phyloP scores from a whole-genome alignment of 2,113 vertebrate genomes.

The Odocoileus hemionus region DNA sequence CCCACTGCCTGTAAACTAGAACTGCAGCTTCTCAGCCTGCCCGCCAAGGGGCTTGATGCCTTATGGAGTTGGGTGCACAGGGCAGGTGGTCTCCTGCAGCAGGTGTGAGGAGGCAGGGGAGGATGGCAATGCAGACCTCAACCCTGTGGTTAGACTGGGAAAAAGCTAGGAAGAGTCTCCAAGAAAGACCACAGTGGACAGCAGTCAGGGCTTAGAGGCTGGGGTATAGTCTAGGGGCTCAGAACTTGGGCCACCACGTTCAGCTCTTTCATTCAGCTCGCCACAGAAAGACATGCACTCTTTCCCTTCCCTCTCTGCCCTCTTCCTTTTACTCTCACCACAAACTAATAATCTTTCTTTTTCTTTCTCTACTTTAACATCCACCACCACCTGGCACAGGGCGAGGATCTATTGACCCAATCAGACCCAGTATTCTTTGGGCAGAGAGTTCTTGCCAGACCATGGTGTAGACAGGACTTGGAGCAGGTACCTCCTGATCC shows the following conservation, averaged over 20 bases:
- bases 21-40: neutral
- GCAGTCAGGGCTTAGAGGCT: neutral
- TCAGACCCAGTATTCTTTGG: neutral
- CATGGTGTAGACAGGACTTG: no score
- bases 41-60: neutral
- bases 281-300: neutral
- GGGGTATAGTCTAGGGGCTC: neutral
- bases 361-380: neutral
- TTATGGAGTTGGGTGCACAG: neutral
- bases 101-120: no score
- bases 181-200: neutral
- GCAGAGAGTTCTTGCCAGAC: neutral
- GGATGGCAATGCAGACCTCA: neutral
- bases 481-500: neutral
- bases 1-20: neutral
- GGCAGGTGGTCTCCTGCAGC: neutral
- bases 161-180: neutral
- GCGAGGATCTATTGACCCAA: neutral
- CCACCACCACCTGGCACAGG: neutral
- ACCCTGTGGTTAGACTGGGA: neutral
- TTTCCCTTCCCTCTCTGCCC: neutral
- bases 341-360: neutral
- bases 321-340: neutral
- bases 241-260: neutral
- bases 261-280: neutral